Evolutionary conservation across 2,888 invertebrate genomes (phyloP).

Genomic region (Eurois occulta): DNA sequence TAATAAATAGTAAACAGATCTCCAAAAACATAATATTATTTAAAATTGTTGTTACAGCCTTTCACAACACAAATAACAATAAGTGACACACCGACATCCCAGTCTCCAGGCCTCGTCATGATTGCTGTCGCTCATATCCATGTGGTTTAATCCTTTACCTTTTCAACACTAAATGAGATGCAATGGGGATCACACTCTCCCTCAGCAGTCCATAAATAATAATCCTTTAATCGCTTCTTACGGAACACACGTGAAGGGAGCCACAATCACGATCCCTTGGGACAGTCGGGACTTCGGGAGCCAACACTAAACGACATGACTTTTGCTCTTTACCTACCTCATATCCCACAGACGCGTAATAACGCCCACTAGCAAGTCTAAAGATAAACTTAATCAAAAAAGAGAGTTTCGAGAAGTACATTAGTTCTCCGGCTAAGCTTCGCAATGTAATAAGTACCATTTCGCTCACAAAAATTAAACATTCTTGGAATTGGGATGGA

Average conservation of each 20-base stretch:
- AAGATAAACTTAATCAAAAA: constrained; percentile 8
- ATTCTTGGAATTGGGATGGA: constrained; percentile 19
- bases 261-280: constrained; percentile 8
- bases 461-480: constrained; percentile 13
- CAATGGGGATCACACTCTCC: constrained; percentile 20
- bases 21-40: neutral
- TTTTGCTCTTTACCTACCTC: constrained; percentile 25
- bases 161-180: constrained; percentile 34
- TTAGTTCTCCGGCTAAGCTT: neutral
- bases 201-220: constrained; percentile 39
- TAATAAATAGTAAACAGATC: constrained; percentile 14
- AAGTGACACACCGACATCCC: neutral
- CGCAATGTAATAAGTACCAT: neutral
- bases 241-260: constrained; percentile 31
- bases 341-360: constrained; percentile 5
- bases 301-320: constrained; percentile 25
- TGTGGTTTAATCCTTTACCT: constrained; percentile 28
- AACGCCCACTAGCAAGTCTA: neutral
- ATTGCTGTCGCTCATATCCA: constrained; percentile 5
- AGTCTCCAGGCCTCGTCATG: neutral
- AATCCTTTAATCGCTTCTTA: constrained; percentile 50
- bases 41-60: neutral
- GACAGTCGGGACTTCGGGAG: constrained; percentile 21
- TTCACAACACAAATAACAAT: neutral
- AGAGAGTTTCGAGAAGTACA: neutral